A percentile compares a stretch with the other conserved stretches of the same genome.
These are phyloP conservation scores for Battus philenor DNA, from an alignment of 1,140 invertebrate species.

Conservation along the genomic window DNA sequence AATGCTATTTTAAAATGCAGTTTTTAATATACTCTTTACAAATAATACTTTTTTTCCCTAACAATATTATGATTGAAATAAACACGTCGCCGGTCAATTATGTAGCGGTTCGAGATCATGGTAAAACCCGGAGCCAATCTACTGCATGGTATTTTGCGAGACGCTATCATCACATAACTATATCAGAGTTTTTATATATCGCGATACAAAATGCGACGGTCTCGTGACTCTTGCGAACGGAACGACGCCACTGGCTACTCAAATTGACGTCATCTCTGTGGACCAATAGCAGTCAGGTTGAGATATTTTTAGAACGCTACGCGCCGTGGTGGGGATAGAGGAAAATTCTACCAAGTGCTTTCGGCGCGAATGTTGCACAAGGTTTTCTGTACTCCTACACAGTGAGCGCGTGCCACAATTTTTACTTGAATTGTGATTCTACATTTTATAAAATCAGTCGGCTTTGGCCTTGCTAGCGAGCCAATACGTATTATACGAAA, in stretches of 20 bases:
- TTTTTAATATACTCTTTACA: too few relatives aligned
- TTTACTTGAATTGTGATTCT: slow-evolving; percentile 16
- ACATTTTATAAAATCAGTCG: not conserved
- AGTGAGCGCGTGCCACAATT: slow-evolving; percentile 27
- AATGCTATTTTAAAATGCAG: too few relatives aligned
- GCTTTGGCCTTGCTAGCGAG: not conserved
- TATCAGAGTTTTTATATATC: slow-evolving; percentile 23
- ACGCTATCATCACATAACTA: slow-evolving; percentile 22
- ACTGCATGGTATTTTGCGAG: slow-evolving; percentile 21
- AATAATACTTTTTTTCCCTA: too few relatives aligned
- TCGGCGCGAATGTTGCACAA: slow-evolving; percentile 57
- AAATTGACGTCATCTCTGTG: slow-evolving; percentile 51
- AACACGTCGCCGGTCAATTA: too few relatives aligned
- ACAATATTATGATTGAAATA: too few relatives aligned
- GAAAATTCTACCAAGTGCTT: slow-evolving; percentile 48
- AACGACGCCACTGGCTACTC: slow-evolving; percentile 37
- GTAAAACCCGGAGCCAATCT: slow-evolving; percentile 8
- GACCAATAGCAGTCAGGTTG: slow-evolving; percentile 37
- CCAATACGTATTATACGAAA: slow-evolving; percentile 9
- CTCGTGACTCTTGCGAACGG: slow-evolving; percentile 52
- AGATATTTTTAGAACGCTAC: slow-evolving; percentile 66
- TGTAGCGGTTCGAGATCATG: not conserved
- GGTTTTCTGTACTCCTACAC: slow-evolving; percentile 42
- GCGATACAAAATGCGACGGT: slow-evolving; percentile 28
- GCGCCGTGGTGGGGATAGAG: slow-evolving; percentile 47